These are phyloP conservation scores for Zhengitettix transpicula DNA, from an alignment of 2,888 invertebrate genomes.

Conservation along the genomic window DNA sequence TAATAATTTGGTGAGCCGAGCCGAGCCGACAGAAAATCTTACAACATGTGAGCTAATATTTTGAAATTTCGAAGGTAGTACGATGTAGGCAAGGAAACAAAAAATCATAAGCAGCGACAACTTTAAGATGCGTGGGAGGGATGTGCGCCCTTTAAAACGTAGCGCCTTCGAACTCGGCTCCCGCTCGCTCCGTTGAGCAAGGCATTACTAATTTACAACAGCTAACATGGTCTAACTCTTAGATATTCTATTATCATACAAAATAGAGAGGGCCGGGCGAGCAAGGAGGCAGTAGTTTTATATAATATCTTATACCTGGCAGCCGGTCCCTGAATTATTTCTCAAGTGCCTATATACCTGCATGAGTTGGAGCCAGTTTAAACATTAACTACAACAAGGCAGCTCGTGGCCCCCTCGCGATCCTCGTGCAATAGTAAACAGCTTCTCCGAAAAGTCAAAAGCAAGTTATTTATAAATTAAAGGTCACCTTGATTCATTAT, in stretches of 20 bases:
- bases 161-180: not conserved
- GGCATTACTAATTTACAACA: constrained; percentile 12
- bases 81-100: too few relatives aligned
- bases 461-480: constrained; percentile 14
- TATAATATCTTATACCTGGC: constrained; percentile 13
- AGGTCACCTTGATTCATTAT: constrained; percentile 11
- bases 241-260: constrained; percentile 15
- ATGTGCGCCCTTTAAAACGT: too few relatives aligned
- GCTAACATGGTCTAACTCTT: constrained; percentile 13
- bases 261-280: constrained; percentile 7
- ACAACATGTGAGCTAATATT: too few relatives aligned
- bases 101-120: too few relatives aligned
- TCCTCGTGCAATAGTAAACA: constrained; percentile 11
- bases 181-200: constrained; percentile 5
- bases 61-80: too few relatives aligned
- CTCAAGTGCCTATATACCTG: constrained; percentile 8
- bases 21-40: too few relatives aligned
- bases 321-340: constrained; percentile 10
- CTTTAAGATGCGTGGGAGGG: too few relatives aligned
- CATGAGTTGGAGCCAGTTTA: constrained; percentile 9
- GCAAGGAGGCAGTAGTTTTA: constrained; percentile 1
- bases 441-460: constrained; percentile 13
- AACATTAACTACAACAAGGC: constrained; percentile 13
- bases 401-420: constrained; percentile 10
- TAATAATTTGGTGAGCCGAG: too few relatives aligned